Percentiles rank a stretch among this genome's conserved stretches.
phyloP scores from a whole-genome alignment of 2,797 vertebrate genomes.

The Anguilla anguilla region DNA sequence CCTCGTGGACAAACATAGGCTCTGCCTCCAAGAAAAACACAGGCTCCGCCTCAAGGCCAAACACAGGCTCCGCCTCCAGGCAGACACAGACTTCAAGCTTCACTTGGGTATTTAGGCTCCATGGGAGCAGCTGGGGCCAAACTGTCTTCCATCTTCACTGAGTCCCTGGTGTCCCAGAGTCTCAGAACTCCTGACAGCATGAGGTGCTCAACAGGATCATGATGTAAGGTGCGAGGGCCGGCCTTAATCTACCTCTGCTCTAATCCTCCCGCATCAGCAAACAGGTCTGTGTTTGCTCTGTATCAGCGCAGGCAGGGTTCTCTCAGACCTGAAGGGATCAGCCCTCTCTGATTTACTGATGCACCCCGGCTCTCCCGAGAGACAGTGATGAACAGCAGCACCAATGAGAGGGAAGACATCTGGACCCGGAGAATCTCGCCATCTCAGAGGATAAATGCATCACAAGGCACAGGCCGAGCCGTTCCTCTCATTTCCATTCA shows the following conservation, averaged over 20 bases:
- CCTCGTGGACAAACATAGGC: background rate
- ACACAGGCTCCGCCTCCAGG: no score
- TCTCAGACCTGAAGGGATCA: background rate
- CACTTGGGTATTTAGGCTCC: background rate
- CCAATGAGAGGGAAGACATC: constrained; percentile 45
- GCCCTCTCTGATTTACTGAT: no score
- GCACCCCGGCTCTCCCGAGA: background rate
- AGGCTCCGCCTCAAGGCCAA: background rate
- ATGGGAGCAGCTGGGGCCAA: background rate
- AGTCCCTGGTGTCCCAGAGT: background rate
- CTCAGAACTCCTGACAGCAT: background rate
- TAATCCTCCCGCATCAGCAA: background rate
- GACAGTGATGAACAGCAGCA: background rate
- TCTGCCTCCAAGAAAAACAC: background rate
- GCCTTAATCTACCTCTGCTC: background rate
- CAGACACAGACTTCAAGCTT: background rate
- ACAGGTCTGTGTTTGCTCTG: background rate
- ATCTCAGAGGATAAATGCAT: constrained; percentile 8
- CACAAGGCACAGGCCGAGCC: background rate
- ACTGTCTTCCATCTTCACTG: background rate
- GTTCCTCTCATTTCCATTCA: background rate
- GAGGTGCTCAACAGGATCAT: background rate
- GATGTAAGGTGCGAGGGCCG: background rate
- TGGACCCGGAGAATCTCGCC: background rate
- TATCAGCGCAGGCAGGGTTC: constrained; percentile 1